phyloP scores from a whole-genome alignment of 2,888 invertebrate genomes.

The Orchesella flavescens region DNA sequence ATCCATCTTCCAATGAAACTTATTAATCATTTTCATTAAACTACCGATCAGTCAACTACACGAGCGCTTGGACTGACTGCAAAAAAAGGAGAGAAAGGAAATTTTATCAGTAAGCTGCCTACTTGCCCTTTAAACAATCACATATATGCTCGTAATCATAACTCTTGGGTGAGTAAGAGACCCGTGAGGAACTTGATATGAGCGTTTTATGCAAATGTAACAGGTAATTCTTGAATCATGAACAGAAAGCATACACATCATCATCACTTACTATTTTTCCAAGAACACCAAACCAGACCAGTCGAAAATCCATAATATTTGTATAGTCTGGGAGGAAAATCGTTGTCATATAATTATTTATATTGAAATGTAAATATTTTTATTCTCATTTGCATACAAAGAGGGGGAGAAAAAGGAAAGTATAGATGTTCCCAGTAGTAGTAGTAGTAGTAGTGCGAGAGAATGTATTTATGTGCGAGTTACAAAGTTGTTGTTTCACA shows the following conservation, averaged over 20 bases:
- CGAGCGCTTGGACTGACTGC: too few relatives aligned
- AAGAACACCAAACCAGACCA: background rate
- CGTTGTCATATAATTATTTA: slow-evolving; percentile 41
- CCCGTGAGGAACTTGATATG: background rate
- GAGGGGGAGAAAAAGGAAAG: slow-evolving; percentile 9
- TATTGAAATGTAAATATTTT: slow-evolving; percentile 49
- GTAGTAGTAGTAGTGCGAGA: too few relatives aligned
- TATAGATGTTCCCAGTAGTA: too few relatives aligned
- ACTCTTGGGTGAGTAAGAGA: background rate
- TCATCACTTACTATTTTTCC: background rate
- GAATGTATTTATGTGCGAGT: too few relatives aligned
- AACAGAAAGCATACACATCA: slow-evolving; percentile 9
- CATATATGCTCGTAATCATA: background rate
- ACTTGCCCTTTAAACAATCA: too few relatives aligned
- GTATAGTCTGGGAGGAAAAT: slow-evolving; percentile 1
- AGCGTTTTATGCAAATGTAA: slow-evolving; percentile 58
- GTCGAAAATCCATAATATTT: background rate
- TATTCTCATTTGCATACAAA: slow-evolving; percentile 42
- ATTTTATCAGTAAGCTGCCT: too few relatives aligned
- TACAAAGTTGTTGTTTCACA: too few relatives aligned
- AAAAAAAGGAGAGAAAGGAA: too few relatives aligned
- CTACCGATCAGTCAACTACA: slow-evolving; percentile 1
- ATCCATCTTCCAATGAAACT: slow-evolving; percentile 58
- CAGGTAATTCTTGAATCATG: slow-evolving; percentile 49
- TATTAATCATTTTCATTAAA: slow-evolving; percentile 61